Base-by-base conservation (phyloP, 2,113 vertebrate species). In the Chlorodrepanis virens region DNA sequence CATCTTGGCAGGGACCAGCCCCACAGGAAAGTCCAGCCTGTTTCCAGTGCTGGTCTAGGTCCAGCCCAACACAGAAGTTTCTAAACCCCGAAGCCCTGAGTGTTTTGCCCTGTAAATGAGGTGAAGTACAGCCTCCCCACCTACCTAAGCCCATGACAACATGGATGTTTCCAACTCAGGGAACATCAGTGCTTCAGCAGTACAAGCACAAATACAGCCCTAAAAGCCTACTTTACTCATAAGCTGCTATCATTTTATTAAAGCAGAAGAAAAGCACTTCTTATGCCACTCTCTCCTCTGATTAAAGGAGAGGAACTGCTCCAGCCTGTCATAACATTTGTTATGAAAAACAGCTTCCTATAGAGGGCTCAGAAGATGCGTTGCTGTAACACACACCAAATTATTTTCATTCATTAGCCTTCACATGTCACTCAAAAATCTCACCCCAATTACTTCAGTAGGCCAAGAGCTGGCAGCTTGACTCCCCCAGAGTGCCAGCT, bases 261-360 rank as follows among this genome's bases (percentile, higher is more conserved):
- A 71, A 93, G 88, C 44, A 19, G 33, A 18, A 61, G 75, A 83
- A 93, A 92, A 90, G 79, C 79, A 75, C 83, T 95, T 90, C 47
- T 89, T 91, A 93, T 90, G 82, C 85, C 75, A 86, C 63, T 94
- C 42, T 80, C 54, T 87, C 27, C 61, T 95, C 76, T 87, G 88
- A 94, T 96, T 63, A 96, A 93, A 92, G 91, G 59, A 83, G 49
- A 95, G 53, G n/a, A 94, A 83, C 76, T 24, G 79, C 92, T 95
- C 76, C 60, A 90, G 83, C 86, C 95, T 91, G 86, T 95, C 93
- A 78, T 90, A 95, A 94, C 69, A 63, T 89, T 92, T 87, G 94
- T 76, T 90, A 86, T 14, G 88, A 95, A 95, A 96, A 96, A 90
- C 90, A 94, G 63, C 85, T 94, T 91, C 3, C 5, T 56, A 56